These are phyloP conservation scores for Tragelaphus oryx DNA, from an alignment of 2,797 vertebrate genomes.

Conservation along the genomic window DNA sequence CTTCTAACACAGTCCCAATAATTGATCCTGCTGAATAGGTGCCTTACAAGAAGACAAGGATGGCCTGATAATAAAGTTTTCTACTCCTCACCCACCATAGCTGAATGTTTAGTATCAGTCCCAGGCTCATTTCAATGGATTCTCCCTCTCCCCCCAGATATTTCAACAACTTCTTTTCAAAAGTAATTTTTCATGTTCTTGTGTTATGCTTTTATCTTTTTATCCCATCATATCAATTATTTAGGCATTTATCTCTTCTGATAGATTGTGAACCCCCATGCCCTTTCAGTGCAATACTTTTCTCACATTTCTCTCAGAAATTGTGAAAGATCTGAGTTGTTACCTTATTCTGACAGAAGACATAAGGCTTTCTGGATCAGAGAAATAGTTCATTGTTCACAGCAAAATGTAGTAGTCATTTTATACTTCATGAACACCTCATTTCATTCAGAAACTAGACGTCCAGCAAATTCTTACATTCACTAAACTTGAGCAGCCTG, in stretches of 20 bases:
- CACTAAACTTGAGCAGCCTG: not conserved
- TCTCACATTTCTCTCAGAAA: not conserved
- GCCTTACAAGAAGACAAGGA: not conserved
- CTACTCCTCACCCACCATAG: not conserved
- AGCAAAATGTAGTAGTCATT: not conserved
- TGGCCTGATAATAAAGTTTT: not conserved
- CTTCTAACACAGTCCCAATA: not conserved
- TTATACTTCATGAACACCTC: not conserved
- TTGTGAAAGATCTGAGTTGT: not conserved
- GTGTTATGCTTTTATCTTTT: not conserved
- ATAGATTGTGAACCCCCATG: not conserved
- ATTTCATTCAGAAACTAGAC: not conserved
- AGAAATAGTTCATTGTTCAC: not conserved
- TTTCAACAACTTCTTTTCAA: not conserved
- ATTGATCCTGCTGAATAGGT: not conserved
- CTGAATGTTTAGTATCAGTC: not conserved
- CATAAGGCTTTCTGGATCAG: not conserved
- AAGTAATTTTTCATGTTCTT: not conserved
- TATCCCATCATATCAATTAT: not conserved
- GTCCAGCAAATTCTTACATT: not conserved
- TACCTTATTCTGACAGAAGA: not conserved
- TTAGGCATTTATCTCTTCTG: not conserved
- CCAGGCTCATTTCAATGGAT: not conserved
- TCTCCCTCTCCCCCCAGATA: not conserved
- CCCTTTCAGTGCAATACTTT: not conserved